phyloP scores from a whole-genome alignment of 2,113 vertebrate genomes.

The Chloropsis hardwickii region DNA sequence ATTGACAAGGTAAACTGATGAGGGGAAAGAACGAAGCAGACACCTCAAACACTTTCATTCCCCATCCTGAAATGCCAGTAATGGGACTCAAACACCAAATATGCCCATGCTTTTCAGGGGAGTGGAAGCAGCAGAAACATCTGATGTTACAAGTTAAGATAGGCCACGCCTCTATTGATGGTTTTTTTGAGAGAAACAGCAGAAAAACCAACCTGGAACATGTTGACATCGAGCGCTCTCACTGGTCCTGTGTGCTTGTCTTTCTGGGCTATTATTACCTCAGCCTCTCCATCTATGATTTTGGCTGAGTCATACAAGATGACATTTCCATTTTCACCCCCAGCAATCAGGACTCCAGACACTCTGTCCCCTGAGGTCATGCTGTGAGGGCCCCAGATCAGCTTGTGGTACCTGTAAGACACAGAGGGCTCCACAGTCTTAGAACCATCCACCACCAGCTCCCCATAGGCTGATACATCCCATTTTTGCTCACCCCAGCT shows the following conservation, averaged over 20 bases:
- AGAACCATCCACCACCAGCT: not conserved
- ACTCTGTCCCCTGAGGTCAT: slow-evolving; percentile 68
- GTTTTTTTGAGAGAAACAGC: not conserved
- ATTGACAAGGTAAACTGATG: rapidly evolving
- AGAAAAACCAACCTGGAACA: slow-evolving; percentile 84
- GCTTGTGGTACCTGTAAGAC: slow-evolving; percentile 88
- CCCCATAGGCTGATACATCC: rapidly evolving
- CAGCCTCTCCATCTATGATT: slow-evolving; percentile 83
- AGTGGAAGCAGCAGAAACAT: not conserved
- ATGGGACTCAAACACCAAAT: not conserved
- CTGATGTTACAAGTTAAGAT: not conserved
- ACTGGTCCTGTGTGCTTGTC: slow-evolving; percentile 91
- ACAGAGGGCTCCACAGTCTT: not conserved
- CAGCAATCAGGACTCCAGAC: slow-evolving; percentile 89
- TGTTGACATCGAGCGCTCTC: slow-evolving; percentile 89
- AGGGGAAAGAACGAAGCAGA: not conserved
- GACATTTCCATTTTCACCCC: slow-evolving; percentile 92
- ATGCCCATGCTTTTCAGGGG: not conserved
- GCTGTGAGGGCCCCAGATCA: slow-evolving; percentile 89
- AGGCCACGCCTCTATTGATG: rapidly evolving
- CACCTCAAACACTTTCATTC: not conserved
- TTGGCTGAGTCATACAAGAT: slow-evolving; percentile 92
- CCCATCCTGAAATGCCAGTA: not conserved
- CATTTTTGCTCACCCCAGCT: not conserved
- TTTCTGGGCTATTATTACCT: slow-evolving; percentile 88